Evolutionary conservation across 2,797 vertebrate genomes (phyloP), one percentile per base, ranked within the genome.

Genomic region (Varecia variegata): DNA sequence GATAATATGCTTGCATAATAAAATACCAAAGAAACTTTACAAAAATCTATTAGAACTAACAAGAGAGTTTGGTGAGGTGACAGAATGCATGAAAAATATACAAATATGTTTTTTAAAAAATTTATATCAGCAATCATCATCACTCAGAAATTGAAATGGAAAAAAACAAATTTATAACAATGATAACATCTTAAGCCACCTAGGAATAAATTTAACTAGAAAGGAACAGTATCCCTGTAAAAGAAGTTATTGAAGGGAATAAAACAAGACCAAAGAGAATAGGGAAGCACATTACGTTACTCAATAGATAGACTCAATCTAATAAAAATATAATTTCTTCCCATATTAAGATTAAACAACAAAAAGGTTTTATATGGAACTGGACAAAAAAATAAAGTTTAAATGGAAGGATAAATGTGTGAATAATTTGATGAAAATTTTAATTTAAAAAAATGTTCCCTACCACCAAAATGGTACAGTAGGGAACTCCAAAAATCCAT

Each of bases 351-450:
- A 38, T 45, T 81, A 92, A 58, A 62, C 76, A 85, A 71, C 15
- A 58, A 81, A 91, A 92, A 47, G 32, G 30, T 83, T 94, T 85
- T 85, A 74, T 45, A 82, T 77, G 71, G 23, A 92, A 56, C 38
- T 86, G 23, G n/a, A 25, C 13, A 76, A 88, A 86, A 85, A n/a
- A 21, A 20, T 62, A 27, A 86, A 71, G 25, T 93, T 94, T 79
- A 93, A 93, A 79, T 82, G 12, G 79, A 83, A 77, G 2, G 23
- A 87, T 73, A 90, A 82, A 58, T 96, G 20, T 82, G 15, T 81
- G 62, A 85, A 68, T 67, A 54, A 65, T 27, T 82, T 35, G 20
- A 52, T 30, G 25, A 80, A 92, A 85, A 43, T 21, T 93, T 58
- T 87, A 70, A 80, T 84, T 94, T 71, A n/a, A 65, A 80, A 35